A percentile compares a stretch with the other conserved stretches of the same genome.
These are phyloP conservation scores for Salarias fasciatus DNA, from an alignment of 2,797 vertebrate species.

Conservation along the genomic window DNA sequence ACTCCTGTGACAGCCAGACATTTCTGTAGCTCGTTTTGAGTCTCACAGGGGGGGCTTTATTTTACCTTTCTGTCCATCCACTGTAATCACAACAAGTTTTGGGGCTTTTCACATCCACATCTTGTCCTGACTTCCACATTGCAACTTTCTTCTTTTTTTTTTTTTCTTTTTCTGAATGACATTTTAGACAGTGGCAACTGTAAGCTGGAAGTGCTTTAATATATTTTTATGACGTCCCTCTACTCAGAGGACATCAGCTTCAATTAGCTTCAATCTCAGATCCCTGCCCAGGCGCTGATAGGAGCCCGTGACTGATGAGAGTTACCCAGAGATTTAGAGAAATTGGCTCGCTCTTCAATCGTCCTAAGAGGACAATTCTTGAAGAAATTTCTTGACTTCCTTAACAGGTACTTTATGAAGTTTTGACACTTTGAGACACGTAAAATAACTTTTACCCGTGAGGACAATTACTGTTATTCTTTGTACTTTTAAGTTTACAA, in stretches of 20 bases:
- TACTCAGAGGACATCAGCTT: conserved; percentile 3
- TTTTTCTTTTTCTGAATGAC: too few relatives aligned
- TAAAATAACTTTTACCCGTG: too few relatives aligned
- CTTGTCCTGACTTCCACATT: background rate
- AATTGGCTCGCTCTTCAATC: background rate
- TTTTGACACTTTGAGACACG: too few relatives aligned
- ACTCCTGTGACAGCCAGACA: too few relatives aligned
- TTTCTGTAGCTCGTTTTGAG: too few relatives aligned
- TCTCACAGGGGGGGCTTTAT: too few relatives aligned
- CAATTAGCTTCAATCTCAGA: conserved; percentile 10
- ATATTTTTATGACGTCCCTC: conserved; percentile 1
- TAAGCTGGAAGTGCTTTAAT: background rate
- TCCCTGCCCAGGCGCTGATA: background rate
- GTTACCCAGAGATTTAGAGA: background rate
- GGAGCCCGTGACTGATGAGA: background rate
- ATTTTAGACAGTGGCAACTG: too few relatives aligned
- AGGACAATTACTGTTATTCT: too few relatives aligned
- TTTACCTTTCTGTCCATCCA: too few relatives aligned
- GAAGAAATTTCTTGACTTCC: background rate
- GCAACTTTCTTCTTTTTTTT: too few relatives aligned
- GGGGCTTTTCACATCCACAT: background rate
- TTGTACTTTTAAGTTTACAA: too few relatives aligned
- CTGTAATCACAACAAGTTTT: background rate
- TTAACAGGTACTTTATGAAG: background rate
- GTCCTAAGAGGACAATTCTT: background rate